Percentiles rank a stretch among this genome's conserved stretches.
phyloP scores from a whole-genome alignment of 2,888 invertebrate genomes.

The Heliconius erato region DNA sequence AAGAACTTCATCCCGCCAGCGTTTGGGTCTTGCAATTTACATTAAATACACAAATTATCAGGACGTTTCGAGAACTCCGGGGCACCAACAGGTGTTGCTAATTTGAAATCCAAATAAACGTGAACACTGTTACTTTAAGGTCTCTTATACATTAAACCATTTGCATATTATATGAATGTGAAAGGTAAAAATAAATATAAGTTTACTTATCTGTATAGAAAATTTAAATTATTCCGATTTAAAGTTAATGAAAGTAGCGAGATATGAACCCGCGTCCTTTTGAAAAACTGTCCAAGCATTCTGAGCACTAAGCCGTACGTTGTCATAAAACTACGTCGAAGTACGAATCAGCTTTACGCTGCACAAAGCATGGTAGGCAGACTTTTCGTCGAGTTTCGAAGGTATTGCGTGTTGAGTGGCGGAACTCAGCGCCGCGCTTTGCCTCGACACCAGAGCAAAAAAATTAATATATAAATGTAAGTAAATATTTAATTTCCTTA shows the following conservation, averaged over 20 bases:
- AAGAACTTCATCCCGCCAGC: slow-evolving; percentile 66
- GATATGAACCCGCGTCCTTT: too few relatives aligned
- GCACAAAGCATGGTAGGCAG: too few relatives aligned
- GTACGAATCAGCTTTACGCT: too few relatives aligned
- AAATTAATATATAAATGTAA: too few relatives aligned
- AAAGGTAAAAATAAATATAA: neutral
- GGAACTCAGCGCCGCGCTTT: too few relatives aligned
- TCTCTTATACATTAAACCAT: slow-evolving; percentile 4
- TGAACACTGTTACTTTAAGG: slow-evolving; percentile 61
- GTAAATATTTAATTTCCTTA: too few relatives aligned
- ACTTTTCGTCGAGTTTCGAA: too few relatives aligned
- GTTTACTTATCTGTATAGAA: neutral
- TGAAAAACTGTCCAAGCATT: too few relatives aligned
- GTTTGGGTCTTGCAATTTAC: slow-evolving; percentile 67
- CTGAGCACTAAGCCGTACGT: too few relatives aligned
- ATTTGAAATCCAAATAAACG: slow-evolving; percentile 78
- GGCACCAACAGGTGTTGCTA: slow-evolving; percentile 77
- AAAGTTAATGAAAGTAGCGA: neutral
- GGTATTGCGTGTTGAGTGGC: too few relatives aligned
- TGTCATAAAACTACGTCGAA: too few relatives aligned
- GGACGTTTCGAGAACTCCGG: slow-evolving; percentile 57
- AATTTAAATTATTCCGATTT: neutral
- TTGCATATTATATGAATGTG: slow-evolving; percentile 17
- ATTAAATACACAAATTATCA: slow-evolving; percentile 77
- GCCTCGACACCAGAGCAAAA: too few relatives aligned